Evolutionary conservation across 2,113 vertebrate species (phyloP), one percentile per base, ranked within the genome.

Genomic region (Nothoprocta perdicaria): DNA sequence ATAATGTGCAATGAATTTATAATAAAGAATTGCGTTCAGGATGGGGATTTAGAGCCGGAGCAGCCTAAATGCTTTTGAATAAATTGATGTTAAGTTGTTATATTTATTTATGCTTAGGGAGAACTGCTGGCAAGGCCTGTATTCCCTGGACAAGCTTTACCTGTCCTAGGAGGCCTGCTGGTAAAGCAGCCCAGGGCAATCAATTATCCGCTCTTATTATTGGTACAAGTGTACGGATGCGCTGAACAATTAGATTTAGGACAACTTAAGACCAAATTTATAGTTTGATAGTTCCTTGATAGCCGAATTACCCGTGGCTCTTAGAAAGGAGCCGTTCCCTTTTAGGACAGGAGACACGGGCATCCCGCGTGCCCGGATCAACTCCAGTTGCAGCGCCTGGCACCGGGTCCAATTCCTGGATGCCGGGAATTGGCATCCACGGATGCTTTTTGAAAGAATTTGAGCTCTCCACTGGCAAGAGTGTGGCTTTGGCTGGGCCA

Each of bases 101-200:
- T 22, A 8, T 85, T 95, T 92, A 87, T 71, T 93, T 92, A 57
- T 91, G 35, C 38, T 86, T 73, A 90, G 43, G 24, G 80, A 80
- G 91, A 95, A 90, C 46, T 86, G 50, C 38, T 52, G 61, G 53
- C 35, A 66, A 63, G 31, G 19, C 73, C 76, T 95, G 41, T 76
- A 71, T 55, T 93, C 60, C 75, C 81, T 61, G 86, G 65, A 61
- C 23, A 60, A 73, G 19, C 77, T 89, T 84, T 85, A 93, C 73
- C 57, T 53, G 50, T 57, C 79, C 41, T 86, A 40, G 86, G 93
- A 95, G 72, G 78, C 57, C 40, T 92, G 35, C 43, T 84, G 12
- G 80, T 90, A 93, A 79, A 91, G 84, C 27, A 76, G 12, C n/a
- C 80, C 57, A 69, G 24, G 93, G 82, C 86, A 84, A 85, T 87